Evolutionary conservation across 2,797 vertebrate genomes (phyloP), one percentile per base, ranked within the genome.

Genomic region (Coreius guichenoti): DNA sequence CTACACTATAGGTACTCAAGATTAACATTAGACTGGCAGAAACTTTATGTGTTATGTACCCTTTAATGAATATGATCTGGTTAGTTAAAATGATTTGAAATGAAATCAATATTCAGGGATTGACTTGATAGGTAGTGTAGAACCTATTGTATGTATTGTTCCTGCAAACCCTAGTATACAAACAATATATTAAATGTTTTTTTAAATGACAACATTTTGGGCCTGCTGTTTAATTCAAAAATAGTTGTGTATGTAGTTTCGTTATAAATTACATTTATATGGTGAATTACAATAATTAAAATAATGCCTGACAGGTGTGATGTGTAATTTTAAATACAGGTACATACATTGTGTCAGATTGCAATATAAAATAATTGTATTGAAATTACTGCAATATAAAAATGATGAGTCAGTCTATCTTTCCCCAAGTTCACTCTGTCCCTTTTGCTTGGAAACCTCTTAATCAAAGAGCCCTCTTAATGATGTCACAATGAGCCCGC

Each of bases 401-500:
- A 45, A 80, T 47, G 39, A 47, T 54, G 81, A 31, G 14, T 19
- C n/a, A 31, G 21, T 13, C n/a, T 74, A 21, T 26, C 69, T 47
- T 63, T 83, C 61, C 73, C 33, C 77, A 85, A 83, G 82, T 85
- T 86, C 68, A 86, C 70, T 17, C 74, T 85, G 82, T 78, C 80
- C 82, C 75, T 88, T 89, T 83, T 85, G 39, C 67, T 78, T 87
- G 33, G 79, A 83, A 81, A 56, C 36, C 84, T 85, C 83, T 88
- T 89, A 87, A 89, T 89, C 79, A 89, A 88, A 88, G 77, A 76
- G 82, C 67, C 82, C 74, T 67, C 74, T 82, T 81, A 87, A 87
- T 87, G 84, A 86, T 67, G 82, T 86, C 80, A 88, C 80, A 78
- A 77, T 45, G 88, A 85, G 61, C 54, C 47, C 12, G 43, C 63